phyloP scores from a whole-genome alignment of 2,888 invertebrate genomes.

The Melolontha melolontha region DNA sequence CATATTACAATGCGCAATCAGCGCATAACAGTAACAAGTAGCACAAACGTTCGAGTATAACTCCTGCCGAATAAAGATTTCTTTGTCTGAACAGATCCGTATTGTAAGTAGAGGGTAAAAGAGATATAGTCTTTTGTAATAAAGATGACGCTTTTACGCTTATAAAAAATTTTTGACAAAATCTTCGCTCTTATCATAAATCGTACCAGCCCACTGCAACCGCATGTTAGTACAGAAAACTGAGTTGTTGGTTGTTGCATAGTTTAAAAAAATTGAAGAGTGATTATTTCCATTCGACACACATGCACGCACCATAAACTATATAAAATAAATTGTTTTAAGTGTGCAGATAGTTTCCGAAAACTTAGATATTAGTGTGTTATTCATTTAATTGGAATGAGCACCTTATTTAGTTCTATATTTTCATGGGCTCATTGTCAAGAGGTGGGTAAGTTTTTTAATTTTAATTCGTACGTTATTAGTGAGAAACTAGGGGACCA shows the following conservation, averaged over 20 bases:
- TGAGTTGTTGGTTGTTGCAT: slow-evolving; percentile 9
- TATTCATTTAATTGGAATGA: slow-evolving; percentile 68
- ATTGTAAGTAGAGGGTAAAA: not conserved
- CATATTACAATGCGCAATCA: not conserved
- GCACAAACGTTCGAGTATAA: not conserved
- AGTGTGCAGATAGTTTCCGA: slow-evolving; percentile 11
- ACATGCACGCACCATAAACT: too few relatives aligned
- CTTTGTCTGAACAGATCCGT: slow-evolving; percentile 4
- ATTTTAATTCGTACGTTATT: slow-evolving; percentile 24
- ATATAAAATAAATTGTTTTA: slow-evolving; percentile 1
- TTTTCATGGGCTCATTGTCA: slow-evolving; percentile 77
- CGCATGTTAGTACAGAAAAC: slow-evolving; percentile 26
- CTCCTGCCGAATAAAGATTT: not conserved
- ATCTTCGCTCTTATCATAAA: slow-evolving; percentile 5
- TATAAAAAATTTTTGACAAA: too few relatives aligned
- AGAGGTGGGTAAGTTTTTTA: slow-evolving; percentile 80
- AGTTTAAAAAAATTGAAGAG: slow-evolving; percentile 22
- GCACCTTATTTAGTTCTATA: slow-evolving; percentile 71
- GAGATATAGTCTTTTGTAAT: not conserved
- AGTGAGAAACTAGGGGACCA: too few relatives aligned
- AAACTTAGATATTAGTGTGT: slow-evolving; percentile 31
- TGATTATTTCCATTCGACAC: not conserved
- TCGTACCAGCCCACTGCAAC: slow-evolving; percentile 10
- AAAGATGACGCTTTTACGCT: slow-evolving; percentile 3
- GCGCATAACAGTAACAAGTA: not conserved